Base-by-base conservation (phyloP, 2,888 invertebrate species). In the Oxycera nigricornis region DNA sequence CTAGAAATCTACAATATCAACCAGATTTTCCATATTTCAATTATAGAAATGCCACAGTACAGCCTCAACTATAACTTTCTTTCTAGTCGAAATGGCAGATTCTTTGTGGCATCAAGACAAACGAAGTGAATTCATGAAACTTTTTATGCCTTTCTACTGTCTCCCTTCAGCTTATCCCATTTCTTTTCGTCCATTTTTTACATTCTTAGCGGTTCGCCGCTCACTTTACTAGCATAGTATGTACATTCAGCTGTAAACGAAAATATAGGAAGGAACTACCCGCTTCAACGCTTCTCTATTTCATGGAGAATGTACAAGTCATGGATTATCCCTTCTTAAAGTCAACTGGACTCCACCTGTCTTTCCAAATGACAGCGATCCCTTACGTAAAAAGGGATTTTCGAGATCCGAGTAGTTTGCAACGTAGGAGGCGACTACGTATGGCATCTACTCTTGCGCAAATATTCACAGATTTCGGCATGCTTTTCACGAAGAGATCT, bases 291-390 rank as follows among this genome's bases (percentile, higher is more conserved):
- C 24, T 67, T 67, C 67, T 67, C 31, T 22, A 67, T 67, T 67
- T 67, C 67, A 41, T 50, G 14, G 46, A 67, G 35, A 26, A 67
- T 41, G 46, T 67, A 67, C 46, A 46, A 22, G 67, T 39, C 41
- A 67, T 39, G 67, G 67, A 67, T 67, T 67, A 67, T 67, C 67
- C 67, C 67, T 67, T 67, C 67, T 67, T 67, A 67, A 67, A 67
- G 67, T 67, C 67, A 39, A 46, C 67, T 67, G 46, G 26, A 67
- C 67, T 67, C 26, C 46, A 67, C 67, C 67, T 67, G 67, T 67
- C 67, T 67, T 67, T 26, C 46, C 22, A 26, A 67, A 41, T 67
- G 67, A 67, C 67, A 67, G 67, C 67, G 46, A 67, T 67, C 67
- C 41, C 67, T 26, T 46, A 67, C 61, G 61, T 62, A 62, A 62